Evolutionary conservation across 2,113 vertebrate species (phyloP).

Genomic region (Lepidothrix coronata): DNA sequence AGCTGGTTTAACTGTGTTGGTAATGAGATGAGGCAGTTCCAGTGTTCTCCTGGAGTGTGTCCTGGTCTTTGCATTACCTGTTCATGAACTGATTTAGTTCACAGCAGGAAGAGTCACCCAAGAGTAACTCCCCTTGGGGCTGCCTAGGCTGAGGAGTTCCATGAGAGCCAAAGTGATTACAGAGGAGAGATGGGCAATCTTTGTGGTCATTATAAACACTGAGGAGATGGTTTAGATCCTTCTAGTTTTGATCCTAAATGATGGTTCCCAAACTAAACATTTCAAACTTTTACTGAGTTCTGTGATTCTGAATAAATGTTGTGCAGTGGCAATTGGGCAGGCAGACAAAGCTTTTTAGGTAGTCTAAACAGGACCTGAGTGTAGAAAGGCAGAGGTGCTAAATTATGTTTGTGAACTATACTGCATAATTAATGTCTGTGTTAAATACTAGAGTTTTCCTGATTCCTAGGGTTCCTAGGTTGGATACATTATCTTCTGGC

Average conservation of each 20-base stretch:
- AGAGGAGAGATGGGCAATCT: background rate
- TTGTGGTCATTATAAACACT: fast-evolving
- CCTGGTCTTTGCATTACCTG: background rate
- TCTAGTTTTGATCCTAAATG: background rate
- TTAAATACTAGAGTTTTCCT: background rate
- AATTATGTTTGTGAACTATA: background rate
- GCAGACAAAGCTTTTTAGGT: background rate
- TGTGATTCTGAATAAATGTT: background rate
- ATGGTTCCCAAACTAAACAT: background rate
- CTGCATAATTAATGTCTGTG: background rate
- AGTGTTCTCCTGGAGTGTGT: background rate
- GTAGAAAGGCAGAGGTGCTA: background rate
- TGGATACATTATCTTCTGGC: background rate
- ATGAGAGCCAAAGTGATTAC: background rate
- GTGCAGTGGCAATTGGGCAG: background rate
- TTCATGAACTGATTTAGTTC: background rate
- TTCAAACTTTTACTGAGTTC: background rate
- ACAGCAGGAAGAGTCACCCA: fast-evolving
- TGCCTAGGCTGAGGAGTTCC: background rate
- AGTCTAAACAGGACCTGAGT: background rate
- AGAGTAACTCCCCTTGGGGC: background rate
- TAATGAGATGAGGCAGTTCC: background rate
- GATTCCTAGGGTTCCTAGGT: background rate
- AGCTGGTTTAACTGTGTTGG: background rate
- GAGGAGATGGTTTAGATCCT: background rate